phyloP scores from a whole-genome alignment of 2,888 invertebrate genomes.

The Eristalis pertinax region DNA sequence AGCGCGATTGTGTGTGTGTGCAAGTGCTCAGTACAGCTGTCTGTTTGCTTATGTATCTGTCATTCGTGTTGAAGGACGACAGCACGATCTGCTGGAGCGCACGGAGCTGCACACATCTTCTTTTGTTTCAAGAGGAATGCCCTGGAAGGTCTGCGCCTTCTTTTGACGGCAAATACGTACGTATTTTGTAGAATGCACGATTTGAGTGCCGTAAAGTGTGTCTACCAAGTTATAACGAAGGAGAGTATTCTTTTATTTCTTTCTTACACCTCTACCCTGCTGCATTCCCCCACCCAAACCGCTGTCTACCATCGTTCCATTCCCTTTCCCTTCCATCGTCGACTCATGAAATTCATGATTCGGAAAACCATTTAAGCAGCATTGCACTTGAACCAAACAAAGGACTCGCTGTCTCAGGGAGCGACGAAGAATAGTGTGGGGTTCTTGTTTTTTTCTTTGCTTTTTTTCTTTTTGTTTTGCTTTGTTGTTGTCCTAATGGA shows the following conservation, averaged over 20 bases:
- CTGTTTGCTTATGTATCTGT: slow-evolving; percentile 1
- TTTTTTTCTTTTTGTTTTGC: background rate
- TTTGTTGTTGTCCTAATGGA: slow-evolving; percentile 15
- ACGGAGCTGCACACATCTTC: slow-evolving; percentile 41
- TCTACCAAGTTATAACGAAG: slow-evolving; percentile 34
- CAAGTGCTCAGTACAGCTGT: background rate
- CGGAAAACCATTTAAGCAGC: slow-evolving; percentile 44
- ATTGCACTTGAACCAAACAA: slow-evolving; percentile 36
- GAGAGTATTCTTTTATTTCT: background rate
- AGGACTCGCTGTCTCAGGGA: background rate
- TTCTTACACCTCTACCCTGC: background rate
- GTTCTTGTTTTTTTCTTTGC: background rate
- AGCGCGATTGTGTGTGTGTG: background rate
- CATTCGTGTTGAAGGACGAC: slow-evolving; percentile 31
- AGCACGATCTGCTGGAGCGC: slow-evolving; percentile 24
- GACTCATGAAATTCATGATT: slow-evolving; percentile 32
- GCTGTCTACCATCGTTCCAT: too few relatives aligned
- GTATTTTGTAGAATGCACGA: slow-evolving; percentile 15
- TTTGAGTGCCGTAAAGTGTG: slow-evolving; percentile 31
- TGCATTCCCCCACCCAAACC: too few relatives aligned
- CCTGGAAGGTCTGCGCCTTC: slow-evolving; percentile 19
- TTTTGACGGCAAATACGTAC: slow-evolving; percentile 29
- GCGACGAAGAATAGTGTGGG: background rate
- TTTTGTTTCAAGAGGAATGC: slow-evolving; percentile 34
- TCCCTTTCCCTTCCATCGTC: background rate